Conservation (phyloP, 2,888 invertebrate species). For the Caenorhabditis wallacei region DNA sequence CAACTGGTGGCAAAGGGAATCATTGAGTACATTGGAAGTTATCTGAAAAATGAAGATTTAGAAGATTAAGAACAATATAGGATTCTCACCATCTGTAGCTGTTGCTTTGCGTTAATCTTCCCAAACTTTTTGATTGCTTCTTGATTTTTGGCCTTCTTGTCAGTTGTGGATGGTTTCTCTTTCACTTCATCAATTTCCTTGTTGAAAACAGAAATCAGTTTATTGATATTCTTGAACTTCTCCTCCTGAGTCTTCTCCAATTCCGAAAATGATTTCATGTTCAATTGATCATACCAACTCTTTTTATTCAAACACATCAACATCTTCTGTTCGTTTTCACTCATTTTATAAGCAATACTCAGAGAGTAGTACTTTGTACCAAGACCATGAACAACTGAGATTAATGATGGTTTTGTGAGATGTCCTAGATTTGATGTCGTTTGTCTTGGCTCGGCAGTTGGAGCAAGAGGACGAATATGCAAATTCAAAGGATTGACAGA, state of each 20-base stretch:
- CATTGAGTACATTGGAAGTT: conserved; percentile 52
- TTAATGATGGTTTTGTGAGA: conserved; percentile 65
- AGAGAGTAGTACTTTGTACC: conserved; percentile 76
- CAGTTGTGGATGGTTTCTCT: conserved; percentile 18
- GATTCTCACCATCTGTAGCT: conserved; percentile 62
- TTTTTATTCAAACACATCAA: conserved; percentile 74
- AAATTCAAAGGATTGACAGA: conserved; percentile 70
- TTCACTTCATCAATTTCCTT: conserved; percentile 67
- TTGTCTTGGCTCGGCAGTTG: conserved; percentile 76
- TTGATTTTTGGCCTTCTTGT: conserved; percentile 53
- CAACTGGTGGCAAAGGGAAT: conserved; percentile 54
- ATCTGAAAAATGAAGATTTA: conserved; percentile 30
- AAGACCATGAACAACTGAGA: conserved; percentile 74
- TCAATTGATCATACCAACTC: conserved; percentile 75
- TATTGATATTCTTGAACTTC: conserved; percentile 71
- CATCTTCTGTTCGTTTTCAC: conserved; percentile 76
- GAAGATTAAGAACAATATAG: not conserved
- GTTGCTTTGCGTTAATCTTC: conserved; percentile 75
- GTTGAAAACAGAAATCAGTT: conserved; percentile 68
- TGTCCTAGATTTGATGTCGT: conserved; percentile 71
- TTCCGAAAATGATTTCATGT: conserved; percentile 39
- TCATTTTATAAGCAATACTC: conserved; percentile 71
- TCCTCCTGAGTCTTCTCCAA: conserved; percentile 65
- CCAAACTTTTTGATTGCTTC: conserved; percentile 74
- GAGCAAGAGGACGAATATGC: conserved; percentile 66